These are phyloP conservation scores for Xiphydria camelus DNA, from an alignment of 2,888 invertebrate genomes.

Conservation along the genomic window DNA sequence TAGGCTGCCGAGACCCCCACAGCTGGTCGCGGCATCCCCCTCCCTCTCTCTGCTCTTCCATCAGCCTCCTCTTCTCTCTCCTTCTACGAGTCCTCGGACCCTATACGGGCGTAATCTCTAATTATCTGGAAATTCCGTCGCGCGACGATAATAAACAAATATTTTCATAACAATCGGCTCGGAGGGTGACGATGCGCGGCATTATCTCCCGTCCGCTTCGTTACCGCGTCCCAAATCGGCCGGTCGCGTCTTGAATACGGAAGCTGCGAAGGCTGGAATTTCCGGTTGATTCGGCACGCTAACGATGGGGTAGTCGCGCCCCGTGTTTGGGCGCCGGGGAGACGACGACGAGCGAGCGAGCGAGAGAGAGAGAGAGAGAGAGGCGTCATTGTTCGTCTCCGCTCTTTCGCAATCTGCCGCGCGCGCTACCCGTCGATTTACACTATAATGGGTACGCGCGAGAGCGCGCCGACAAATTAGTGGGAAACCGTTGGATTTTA, in stretches of 20 bases:
- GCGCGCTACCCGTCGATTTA: slow-evolving; percentile 46
- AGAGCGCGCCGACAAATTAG: slow-evolving; percentile 37
- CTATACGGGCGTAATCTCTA: slow-evolving; percentile 26
- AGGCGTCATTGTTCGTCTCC: slow-evolving; percentile 31
- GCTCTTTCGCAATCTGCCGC: slow-evolving; percentile 37
- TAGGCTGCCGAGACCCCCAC: no score
- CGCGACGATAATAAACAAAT: slow-evolving; percentile 37
- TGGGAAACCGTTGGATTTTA: slow-evolving; percentile 41
- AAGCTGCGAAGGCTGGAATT: slow-evolving; percentile 58
- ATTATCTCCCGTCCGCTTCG: slow-evolving; percentile 28
- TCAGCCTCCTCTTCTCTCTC: slow-evolving; percentile 12
- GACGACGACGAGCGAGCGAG: slow-evolving; percentile 15
- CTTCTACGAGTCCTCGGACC: no score
- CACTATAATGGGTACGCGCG: slow-evolving; percentile 53
- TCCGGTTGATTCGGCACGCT: slow-evolving; percentile 58
- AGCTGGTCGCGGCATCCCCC: no score
- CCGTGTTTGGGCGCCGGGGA: slow-evolving; percentile 8
- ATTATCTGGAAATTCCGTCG: slow-evolving; percentile 31
- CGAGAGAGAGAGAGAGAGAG: neutral
- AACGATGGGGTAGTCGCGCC: slow-evolving; percentile 52
- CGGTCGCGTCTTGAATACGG: no score
- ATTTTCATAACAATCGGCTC: slow-evolving; percentile 48
- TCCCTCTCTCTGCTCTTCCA: no score
- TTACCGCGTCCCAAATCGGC: slow-evolving; percentile 9
- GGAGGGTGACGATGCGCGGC: slow-evolving; percentile 17